Percentiles rank a stretch among this genome's conserved stretches.
These are phyloP conservation scores for Erinaceus europaeus DNA, from an alignment of 2,113 vertebrate species.

Conservation along the genomic window DNA sequence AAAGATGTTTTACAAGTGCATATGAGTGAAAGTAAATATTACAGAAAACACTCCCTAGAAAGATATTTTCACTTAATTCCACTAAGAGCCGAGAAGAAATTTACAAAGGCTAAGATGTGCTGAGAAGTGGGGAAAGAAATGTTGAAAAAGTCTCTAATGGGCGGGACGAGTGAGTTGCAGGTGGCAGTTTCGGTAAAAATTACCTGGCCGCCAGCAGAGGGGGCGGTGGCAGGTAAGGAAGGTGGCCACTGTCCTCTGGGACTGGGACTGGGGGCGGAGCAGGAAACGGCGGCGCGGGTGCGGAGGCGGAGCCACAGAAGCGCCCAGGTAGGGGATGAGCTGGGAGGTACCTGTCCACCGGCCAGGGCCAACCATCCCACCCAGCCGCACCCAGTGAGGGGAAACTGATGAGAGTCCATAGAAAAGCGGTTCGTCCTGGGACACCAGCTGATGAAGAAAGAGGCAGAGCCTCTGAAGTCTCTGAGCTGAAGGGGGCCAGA, in stretches of 20 bases:
- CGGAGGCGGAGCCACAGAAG: not conserved
- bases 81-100: not conserved
- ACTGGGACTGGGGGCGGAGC: conserved; percentile 16
- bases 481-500: conserved; percentile 13
- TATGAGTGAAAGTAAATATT: not conserved
- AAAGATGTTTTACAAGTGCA: not conserved
- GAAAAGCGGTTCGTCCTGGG: not conserved
- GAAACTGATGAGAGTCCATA: not conserved
- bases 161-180: not conserved
- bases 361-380: rapidly evolving
- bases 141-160: not conserved
- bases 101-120: not conserved
- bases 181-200: rapidly evolving
- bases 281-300: not conserved
- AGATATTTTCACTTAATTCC: not conserved
- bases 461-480: not conserved
- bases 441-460: not conserved
- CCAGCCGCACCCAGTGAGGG: rapidly evolving
- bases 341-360: not conserved
- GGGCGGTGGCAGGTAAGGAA: not conserved
- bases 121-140: not conserved
- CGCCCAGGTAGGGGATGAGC: not conserved
- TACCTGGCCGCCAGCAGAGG: not conserved
- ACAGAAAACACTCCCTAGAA: not conserved
- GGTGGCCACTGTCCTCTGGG: not conserved